These are phyloP conservation scores for Dipus sagitta DNA, from an alignment of 2,797 vertebrate species.

Conservation along the genomic window DNA sequence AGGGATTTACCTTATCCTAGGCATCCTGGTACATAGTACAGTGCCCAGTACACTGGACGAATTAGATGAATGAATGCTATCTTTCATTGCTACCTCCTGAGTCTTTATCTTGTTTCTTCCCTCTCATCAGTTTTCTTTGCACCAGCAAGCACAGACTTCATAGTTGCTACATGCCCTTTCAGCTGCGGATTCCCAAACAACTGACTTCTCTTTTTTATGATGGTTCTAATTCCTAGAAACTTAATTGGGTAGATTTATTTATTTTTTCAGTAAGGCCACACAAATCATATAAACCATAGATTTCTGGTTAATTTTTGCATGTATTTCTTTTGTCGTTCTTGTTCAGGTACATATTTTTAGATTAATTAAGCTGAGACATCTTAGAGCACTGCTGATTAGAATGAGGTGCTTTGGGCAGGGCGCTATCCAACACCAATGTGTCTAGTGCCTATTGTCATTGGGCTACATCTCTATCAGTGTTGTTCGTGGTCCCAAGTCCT, in stretches of 20 bases:
- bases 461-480: fast-evolving
- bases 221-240: conserved; percentile 49
- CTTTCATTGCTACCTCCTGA: conserved; percentile 22
- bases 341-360: neutral
- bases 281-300: neutral
- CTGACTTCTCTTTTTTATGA: conserved; percentile 22
- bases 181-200: conserved; percentile 4
- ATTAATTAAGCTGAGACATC: neutral
- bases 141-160: conserved; percentile 30
- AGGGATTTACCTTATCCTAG: neutral
- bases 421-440: neutral
- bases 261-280: neutral
- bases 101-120: neutral
- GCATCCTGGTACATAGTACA: neutral
- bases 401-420: neutral
- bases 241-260: neutral
- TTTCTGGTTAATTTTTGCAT: neutral
- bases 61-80: neutral
- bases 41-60: neutral
- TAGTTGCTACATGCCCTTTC: conserved; percentile 18
- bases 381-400: neutral
- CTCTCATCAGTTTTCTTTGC: conserved; percentile 25
- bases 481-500: neutral
- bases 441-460: neutral
- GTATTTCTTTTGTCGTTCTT: neutral